Base-by-base conservation (phyloP, 2,888 invertebrate genomes). In the Alentia gelatinosa region DNA sequence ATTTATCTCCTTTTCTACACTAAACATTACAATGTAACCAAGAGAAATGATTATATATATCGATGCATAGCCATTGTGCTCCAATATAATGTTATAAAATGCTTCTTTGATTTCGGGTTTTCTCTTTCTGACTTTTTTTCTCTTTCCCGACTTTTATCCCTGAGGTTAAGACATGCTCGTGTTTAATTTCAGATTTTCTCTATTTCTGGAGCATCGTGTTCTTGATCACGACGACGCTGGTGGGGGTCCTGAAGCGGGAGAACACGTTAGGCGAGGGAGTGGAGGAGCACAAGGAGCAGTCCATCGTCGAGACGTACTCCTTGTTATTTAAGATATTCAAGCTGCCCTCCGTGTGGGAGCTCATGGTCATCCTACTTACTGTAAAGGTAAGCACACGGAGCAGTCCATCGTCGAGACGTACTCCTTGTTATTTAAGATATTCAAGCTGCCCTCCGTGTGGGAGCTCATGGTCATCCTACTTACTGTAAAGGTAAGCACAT, bases 151-250 rank as follows among this genome's bases (percentile, higher is more conserved):
- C n/a, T n/a, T n/a, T n/a, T n/a, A n/a, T n/a, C n/a, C n/a, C n/a
- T n/a, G n/a, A n/a, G n/a, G n/a, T n/a, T n/a, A n/a, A n/a, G n/a
- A n/a, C n/a, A n/a, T n/a, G n/a, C n/a, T n/a, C n/a, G n/a, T n/a
- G n/a, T n/a, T n/a, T n/a, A n/a, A n/a, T 79, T 90, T 30, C 96
- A 97, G 98, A 98, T 93, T 99, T 99, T 96, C 97, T 99, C 26
- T 97, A 98, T 95, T 98, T 99, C 96, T 99, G 99, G 99, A 99
- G 99, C 5, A 97, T 98, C 96, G 97, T 98, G 0, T 99, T 99
- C 96, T 97, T 99, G 89, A 95, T 98, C 0, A 98, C 98, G 0
- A 99, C 99, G 0, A 98, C 98, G 0, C 95, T 99, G 1, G 98
- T 99, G 86, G 98, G 98, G 56, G 92, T 99, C 23, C 97, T 99